These are phyloP conservation scores for Lucilia sericata DNA, from an alignment of 1,140 invertebrate genomes.

Conservation along the genomic window DNA sequence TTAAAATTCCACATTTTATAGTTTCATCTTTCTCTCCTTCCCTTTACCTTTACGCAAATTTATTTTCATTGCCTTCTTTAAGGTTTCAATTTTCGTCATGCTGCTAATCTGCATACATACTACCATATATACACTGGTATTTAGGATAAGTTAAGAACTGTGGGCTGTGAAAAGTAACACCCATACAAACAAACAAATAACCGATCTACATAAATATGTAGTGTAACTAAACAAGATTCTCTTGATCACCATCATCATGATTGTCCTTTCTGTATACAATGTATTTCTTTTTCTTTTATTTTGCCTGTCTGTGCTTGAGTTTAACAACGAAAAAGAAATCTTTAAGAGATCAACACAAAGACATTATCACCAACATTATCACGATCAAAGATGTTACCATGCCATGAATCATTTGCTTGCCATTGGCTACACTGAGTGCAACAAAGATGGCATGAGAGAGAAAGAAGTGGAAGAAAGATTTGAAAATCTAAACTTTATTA, in stretches of 20 bases:
- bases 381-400: conserved; percentile 4
- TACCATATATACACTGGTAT: background rate
- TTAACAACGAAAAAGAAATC: background rate
- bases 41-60: background rate
- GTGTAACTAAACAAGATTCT: conserved; percentile 24
- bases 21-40: background rate
- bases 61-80: background rate
- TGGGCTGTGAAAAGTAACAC: background rate
- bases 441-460: background rate
- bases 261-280: background rate
- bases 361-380: conserved; percentile 41
- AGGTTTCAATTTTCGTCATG: background rate
- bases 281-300: background rate
- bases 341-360: conserved; percentile 33
- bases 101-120: conserved; percentile 7
- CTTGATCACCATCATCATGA: background rate
- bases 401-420: conserved; percentile 33
- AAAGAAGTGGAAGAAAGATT: background rate
- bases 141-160: background rate
- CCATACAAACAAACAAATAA: background rate
- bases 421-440: background rate
- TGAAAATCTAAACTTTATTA: conserved; percentile 28
- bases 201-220: background rate
- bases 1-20: conserved; percentile 38
- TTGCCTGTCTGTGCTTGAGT: background rate